Conservation (phyloP, 2,888 invertebrate genomes). For the Zaprionus bogoriensis region DNA sequence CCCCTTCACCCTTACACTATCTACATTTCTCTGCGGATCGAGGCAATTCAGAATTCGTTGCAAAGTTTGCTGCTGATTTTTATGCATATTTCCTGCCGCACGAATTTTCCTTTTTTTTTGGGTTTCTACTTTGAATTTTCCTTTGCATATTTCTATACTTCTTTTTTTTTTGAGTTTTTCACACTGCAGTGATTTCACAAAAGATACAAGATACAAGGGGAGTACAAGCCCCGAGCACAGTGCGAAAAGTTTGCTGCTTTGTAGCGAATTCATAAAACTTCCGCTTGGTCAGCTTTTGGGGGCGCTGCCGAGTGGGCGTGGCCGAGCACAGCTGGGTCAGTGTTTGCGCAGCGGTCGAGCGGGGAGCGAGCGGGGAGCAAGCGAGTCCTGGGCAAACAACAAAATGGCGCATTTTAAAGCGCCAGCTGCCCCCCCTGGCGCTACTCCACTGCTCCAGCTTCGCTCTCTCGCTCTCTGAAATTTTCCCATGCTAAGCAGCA, state of each 20-base stretch:
- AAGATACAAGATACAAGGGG: conserved; percentile 50
- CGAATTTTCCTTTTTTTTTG: conserved; percentile 36
- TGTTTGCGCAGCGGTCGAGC: conserved; percentile 13
- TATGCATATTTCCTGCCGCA: conserved; percentile 67
- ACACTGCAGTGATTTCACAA: conserved; percentile 76
- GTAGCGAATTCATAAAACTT: conserved; percentile 77
- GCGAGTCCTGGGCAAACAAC: conserved; percentile 59
- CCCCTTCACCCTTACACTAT: background rate
- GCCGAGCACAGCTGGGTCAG: conserved; percentile 38
- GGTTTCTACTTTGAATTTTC: no score
- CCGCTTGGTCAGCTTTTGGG: conserved; percentile 68
- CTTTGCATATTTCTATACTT: conserved; percentile 20
- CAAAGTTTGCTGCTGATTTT: conserved; percentile 48
- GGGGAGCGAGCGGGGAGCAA: background rate
- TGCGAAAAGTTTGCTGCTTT: conserved; percentile 67
- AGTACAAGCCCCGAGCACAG: conserved; percentile 49
- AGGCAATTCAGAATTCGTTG: background rate
- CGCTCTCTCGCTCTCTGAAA: no score
- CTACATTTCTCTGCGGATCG: background rate
- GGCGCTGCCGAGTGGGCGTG: conserved; percentile 43
- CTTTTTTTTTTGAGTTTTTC: conserved; percentile 57
- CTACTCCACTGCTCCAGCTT: no score
- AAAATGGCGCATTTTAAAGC: conserved; percentile 79
- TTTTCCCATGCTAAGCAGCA: conserved; percentile 53
- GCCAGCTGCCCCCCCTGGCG: conserved; percentile 5